Conservation (phyloP, 2,113 vertebrate species). For the Leucoraja erinaceus region DNA sequence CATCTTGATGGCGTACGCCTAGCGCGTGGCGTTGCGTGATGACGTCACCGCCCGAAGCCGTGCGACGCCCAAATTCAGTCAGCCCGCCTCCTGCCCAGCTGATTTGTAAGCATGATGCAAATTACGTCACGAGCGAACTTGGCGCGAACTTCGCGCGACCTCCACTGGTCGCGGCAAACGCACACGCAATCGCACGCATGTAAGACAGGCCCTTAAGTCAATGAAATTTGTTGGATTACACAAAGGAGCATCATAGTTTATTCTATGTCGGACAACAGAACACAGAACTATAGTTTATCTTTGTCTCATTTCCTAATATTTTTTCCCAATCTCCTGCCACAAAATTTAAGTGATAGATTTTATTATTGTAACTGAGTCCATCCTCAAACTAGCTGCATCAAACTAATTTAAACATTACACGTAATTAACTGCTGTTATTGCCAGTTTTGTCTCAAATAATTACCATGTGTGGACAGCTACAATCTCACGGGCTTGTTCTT, state of each 20-base stretch:
- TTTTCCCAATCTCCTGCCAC: not conserved
- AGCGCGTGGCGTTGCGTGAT: too few species aligned
- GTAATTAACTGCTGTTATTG: slow-evolving; percentile 33
- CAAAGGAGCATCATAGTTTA: not conserved
- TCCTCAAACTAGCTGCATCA: slow-evolving; percentile 7
- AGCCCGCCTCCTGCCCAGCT: too few species aligned
- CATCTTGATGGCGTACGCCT: too few species aligned
- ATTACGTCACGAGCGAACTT: too few species aligned
- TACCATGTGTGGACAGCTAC: slow-evolving; percentile 18
- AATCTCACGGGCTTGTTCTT: slow-evolving; percentile 15
- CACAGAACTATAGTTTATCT: not conserved
- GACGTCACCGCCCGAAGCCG: too few species aligned
- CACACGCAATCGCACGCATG: too few species aligned
- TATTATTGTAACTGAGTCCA: not conserved
- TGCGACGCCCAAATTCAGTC: too few species aligned
- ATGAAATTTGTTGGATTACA: not conserved
- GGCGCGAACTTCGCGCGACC: too few species aligned
- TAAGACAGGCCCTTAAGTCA: too few species aligned
- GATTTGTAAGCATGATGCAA: too few species aligned
- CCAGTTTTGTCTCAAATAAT: slow-evolving; percentile 32
- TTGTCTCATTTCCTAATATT: not conserved
- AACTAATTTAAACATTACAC: slow-evolving; percentile 20
- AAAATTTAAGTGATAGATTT: not conserved
- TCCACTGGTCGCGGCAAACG: too few species aligned
- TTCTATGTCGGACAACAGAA: not conserved